These are phyloP conservation scores for Lasioglossum oenotherae DNA, from an alignment of 2,888 invertebrate species.

Conservation along the genomic window DNA sequence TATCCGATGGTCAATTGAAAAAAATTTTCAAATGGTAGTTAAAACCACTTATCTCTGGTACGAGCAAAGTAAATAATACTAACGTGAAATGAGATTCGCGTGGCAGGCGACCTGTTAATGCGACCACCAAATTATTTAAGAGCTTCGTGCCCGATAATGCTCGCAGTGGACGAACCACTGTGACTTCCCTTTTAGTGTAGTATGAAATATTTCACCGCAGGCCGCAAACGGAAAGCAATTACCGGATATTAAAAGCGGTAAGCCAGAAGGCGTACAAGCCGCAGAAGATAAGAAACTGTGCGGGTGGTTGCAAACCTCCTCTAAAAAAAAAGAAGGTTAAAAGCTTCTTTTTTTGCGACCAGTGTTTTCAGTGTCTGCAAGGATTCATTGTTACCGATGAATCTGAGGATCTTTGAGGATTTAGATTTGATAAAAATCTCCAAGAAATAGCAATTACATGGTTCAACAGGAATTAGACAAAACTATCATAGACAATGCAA, in stretches of 20 bases:
- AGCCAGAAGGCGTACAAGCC: slow-evolving; percentile 31
- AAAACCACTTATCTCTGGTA: neutral
- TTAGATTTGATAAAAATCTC: neutral
- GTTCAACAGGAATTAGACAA: neutral
- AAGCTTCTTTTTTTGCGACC: neutral
- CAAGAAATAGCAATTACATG: neutral
- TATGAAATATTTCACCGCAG: slow-evolving; percentile 74
- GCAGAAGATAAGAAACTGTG: slow-evolving; percentile 1
- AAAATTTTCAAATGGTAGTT: neutral
- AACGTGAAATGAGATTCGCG: neutral
- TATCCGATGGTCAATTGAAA: neutral
- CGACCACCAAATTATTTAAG: slow-evolving; percentile 53
- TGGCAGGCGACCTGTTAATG: slow-evolving; percentile 4
- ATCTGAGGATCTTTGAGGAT: neutral
- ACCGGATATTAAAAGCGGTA: slow-evolving; percentile 70
- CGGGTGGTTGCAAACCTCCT: slow-evolving; percentile 31
- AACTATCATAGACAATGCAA: too few species aligned
- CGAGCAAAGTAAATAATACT: neutral
- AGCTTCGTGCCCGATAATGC: slow-evolving; percentile 31
- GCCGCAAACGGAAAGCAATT: slow-evolving; percentile 74
- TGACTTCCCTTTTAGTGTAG: slow-evolving; percentile 62
- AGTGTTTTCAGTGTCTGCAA: neutral
- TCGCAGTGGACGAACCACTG: slow-evolving; percentile 53
- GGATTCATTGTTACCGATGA: slow-evolving; percentile 26
- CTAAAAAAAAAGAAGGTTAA: slow-evolving; percentile 58